Evolutionary conservation across 35 echinoderm and acorn worm species (phyloP), one percentile per base, ranked within the genome.

Genomic region (Ptychodera flava): DNA sequence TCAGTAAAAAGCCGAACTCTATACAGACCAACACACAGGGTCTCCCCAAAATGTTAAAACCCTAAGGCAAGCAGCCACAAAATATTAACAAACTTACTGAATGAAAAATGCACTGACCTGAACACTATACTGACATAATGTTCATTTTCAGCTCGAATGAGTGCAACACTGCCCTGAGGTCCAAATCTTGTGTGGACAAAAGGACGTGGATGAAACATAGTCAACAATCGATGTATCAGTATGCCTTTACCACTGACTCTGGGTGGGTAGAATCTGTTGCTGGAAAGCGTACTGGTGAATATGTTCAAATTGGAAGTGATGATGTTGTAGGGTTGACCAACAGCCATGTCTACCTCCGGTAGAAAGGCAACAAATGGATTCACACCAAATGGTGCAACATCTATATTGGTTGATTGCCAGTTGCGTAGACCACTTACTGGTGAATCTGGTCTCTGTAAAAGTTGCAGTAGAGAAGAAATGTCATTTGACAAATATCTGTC

Each of bases 211-310:
- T 97, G 95, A 31, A 97, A 91, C 92, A 97, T 91, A 28, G 78
- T 89, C 36, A 97, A 87, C 28, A 97, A 84, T 35, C 81, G 53
- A 34, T 91, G 90, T 78, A 93, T 87, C 29, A 87, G 38, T 0
- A 93, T 77, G 80, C 84, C 95, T 76, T 93, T 93, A 29, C 87
- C 88, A 16, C 83, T 86, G 15, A 91, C 92, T 64, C 75, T 86
- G 33, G 95, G 92, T 27, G 95, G 95, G 45, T 84, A 97, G 92
- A 91, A 97, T 0, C 95, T 86, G 34, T 97, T 97, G 80, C 92
- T 97, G 32, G 95, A 97, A 38, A 97, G 78, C 16, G 87, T 87
- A 32, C 87, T 97, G 76, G 92, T 29, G 30, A 97, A 91, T 35
- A 91, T 35, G 77, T 93, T 93, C 33, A 97, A 87, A 30, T 89